phyloP scores from a whole-genome alignment of 2,113 vertebrate species.

The Promerops cafer region DNA sequence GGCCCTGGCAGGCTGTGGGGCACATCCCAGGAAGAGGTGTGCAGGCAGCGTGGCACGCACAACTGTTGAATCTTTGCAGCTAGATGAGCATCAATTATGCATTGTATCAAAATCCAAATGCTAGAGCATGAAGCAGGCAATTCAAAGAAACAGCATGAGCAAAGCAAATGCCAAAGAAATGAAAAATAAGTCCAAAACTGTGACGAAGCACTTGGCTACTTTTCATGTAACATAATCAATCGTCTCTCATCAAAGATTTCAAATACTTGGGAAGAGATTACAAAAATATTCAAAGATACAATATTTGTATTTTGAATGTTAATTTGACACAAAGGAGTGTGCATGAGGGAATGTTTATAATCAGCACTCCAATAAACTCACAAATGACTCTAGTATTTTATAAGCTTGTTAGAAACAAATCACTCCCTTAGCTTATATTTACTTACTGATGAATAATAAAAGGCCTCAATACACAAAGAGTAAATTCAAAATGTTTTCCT shows the following conservation, averaged over 20 bases:
- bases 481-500: conserved; percentile 67
- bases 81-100: conserved; percentile 41
- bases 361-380: conserved; percentile 90
- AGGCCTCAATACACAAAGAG: conserved; percentile 76
- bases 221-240: neutral
- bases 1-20: rapidly evolving
- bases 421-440: conserved; percentile 86
- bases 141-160: conserved; percentile 4
- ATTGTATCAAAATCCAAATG: neutral
- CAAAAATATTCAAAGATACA: conserved; percentile 75
- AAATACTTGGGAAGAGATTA: conserved; percentile 38
- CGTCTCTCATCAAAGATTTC: neutral
- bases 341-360: conserved; percentile 91
- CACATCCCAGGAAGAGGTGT: rapidly evolving
- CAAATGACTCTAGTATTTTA: conserved; percentile 86
- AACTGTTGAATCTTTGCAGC: neutral
- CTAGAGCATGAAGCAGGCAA: neutral
- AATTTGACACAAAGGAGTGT: conserved; percentile 92
- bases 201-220: neutral
- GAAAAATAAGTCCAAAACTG: neutral
- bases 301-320: conserved; percentile 92
- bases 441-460: conserved; percentile 83
- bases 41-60: rapidly evolving
- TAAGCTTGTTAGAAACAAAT: conserved; percentile 85
- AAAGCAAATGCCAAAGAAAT: conserved; percentile 16